Percentiles rank a stretch among this genome's conserved stretches.
Evolutionary conservation across 64 coral and sea anemone species (phyloP).

Genomic region (Montipora efflorescens): DNA sequence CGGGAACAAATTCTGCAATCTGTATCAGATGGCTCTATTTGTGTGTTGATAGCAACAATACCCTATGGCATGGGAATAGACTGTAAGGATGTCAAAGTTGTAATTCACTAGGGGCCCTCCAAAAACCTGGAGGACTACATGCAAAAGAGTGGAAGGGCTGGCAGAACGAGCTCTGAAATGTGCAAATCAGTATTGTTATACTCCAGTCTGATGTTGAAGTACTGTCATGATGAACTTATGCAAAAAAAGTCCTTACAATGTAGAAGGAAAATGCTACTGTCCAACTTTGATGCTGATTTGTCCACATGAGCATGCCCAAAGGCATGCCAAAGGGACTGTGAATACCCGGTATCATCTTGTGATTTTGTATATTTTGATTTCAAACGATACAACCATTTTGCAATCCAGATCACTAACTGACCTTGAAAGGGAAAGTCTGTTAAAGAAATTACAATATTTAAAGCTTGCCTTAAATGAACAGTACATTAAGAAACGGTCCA

Average conservation of each 20-base stretch:
- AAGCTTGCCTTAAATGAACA: too few relatives aligned
- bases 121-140: slow-evolving; percentile 33
- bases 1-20: background rate
- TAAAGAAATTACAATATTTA: too few relatives aligned
- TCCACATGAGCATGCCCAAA: too few relatives aligned
- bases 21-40: background rate
- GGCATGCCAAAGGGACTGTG: too few relatives aligned
- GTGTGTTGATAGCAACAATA: slow-evolving; percentile 52
- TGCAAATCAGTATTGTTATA: too few relatives aligned
- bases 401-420: too few relatives aligned
- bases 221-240: slow-evolving; percentile 38
- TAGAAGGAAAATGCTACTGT: slow-evolving; percentile 14
- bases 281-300: too few relatives aligned
- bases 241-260: background rate
- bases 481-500: too few relatives aligned
- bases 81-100: slow-evolving; percentile 27
- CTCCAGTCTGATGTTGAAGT: background rate
- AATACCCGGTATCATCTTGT: too few relatives aligned
- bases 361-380: too few relatives aligned
- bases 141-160: slow-evolving; percentile 66
- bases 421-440: too few relatives aligned
- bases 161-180: background rate
- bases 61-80: slow-evolving; percentile 64
- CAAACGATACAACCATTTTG: too few relatives aligned
- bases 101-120: slow-evolving; percentile 49